Evolutionary conservation across 1,140 invertebrate species (phyloP).

Genomic region (Microplitis demolitor): DNA sequence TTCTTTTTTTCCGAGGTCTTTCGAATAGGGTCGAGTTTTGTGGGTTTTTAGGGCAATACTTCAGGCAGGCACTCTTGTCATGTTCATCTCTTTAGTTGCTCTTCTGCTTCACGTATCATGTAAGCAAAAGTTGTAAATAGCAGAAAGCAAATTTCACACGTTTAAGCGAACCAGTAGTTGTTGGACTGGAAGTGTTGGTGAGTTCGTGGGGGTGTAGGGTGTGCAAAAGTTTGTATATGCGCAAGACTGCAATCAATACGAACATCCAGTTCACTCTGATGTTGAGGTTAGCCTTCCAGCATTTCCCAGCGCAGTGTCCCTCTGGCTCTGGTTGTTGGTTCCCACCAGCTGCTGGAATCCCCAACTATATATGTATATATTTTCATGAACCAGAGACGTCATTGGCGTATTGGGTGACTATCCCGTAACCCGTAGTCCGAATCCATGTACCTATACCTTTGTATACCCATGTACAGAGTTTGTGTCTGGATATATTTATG

Average conservation of each 20-base stretch:
- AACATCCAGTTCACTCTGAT: constrained; percentile 30
- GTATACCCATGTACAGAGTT: background rate
- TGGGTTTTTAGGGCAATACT: background rate
- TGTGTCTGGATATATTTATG: background rate
- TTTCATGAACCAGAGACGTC: background rate
- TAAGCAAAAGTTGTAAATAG: background rate
- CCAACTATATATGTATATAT: background rate
- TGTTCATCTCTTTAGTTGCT: too few relatives aligned
- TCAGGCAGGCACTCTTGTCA: background rate
- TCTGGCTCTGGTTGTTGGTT: background rate
- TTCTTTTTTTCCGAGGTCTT: background rate
- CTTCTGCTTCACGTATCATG: background rate
- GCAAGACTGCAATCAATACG: constrained; percentile 34
- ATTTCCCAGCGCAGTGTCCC: background rate
- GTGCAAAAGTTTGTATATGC: background rate
- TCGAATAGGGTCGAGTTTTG: background rate
- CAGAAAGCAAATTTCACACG: constrained; percentile 1
- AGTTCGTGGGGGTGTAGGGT: background rate
- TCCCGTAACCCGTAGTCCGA: background rate
- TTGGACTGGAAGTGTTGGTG: background rate
- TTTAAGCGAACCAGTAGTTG: background rate
- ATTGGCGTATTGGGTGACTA: constrained; percentile 5
- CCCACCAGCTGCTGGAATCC: background rate
- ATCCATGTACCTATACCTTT: background rate
- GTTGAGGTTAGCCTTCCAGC: constrained; percentile 22